Percentiles rank a stretch among this genome's conserved stretches.
These are phyloP conservation scores for Dynastes grantii DNA, from an alignment of 2,888 invertebrate genomes.

Conservation along the genomic window DNA sequence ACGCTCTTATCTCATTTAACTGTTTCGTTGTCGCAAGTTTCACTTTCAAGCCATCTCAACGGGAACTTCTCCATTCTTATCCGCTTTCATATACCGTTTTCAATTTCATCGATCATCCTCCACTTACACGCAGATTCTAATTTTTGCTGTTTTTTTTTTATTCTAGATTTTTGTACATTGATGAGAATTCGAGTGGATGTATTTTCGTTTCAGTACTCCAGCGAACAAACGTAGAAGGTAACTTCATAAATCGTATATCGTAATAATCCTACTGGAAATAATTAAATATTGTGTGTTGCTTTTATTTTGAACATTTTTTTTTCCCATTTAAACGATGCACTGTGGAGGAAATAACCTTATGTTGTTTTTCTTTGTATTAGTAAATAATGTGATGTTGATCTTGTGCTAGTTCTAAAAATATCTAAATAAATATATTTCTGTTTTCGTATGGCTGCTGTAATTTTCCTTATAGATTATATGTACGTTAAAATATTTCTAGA, in stretches of 20 bases:
- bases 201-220: conserved; percentile 22
- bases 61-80: not conserved
- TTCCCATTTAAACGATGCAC: no score
- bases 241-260: not conserved
- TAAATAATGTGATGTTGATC: no score
- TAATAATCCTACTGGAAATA: not conserved
- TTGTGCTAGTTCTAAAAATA: no score
- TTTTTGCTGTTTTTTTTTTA: conserved; percentile 10
- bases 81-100: not conserved
- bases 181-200: conserved; percentile 5
- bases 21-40: not conserved
- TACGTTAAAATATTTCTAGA: no score
- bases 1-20: no score
- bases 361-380: no score
- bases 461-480: no score
- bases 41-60: not conserved
- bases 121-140: not conserved
- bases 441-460: no score
- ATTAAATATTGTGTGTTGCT: not conserved
- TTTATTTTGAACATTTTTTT: not conserved
- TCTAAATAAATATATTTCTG: no score
- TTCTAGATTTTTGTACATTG: conserved; percentile 24
- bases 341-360: not conserved
- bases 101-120: conserved; percentile 8
- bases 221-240: conserved; percentile 11